Percentiles rank a stretch among this genome's conserved stretches.
Evolutionary conservation across 2,797 vertebrate species (phyloP).

Genomic region (Xenentodon cancila): DNA sequence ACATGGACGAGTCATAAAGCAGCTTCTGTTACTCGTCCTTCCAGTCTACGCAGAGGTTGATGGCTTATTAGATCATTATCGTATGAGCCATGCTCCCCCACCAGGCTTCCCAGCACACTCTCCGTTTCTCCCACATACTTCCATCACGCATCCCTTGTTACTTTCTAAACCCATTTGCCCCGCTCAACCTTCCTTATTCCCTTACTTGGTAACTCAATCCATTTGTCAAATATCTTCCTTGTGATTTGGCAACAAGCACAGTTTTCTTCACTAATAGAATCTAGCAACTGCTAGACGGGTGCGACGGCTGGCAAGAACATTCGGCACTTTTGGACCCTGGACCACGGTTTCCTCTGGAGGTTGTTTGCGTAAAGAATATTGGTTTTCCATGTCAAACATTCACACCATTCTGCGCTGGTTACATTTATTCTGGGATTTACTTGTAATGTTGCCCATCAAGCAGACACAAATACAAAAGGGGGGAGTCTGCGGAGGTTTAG

Average conservation of each 20-base stretch:
- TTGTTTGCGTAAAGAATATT: slow-evolving; percentile 24
- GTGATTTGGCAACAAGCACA: slow-evolving; percentile 20
- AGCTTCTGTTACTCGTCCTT: slow-evolving; percentile 57
- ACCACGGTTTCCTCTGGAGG: slow-evolving; percentile 46
- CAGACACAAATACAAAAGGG: slow-evolving; percentile 63
- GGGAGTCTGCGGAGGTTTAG: slow-evolving; percentile 71
- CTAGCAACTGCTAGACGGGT: not conserved
- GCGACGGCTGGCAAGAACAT: slow-evolving; percentile 13
- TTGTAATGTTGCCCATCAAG: slow-evolving; percentile 67
- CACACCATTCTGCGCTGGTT: slow-evolving; percentile 33
- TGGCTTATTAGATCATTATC: slow-evolving; percentile 63
- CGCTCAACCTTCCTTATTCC: not conserved
- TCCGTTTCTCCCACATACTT: slow-evolving; percentile 39
- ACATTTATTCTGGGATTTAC: slow-evolving; percentile 51
- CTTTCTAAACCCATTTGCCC: slow-evolving; percentile 11
- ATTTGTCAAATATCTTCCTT: slow-evolving; percentile 38
- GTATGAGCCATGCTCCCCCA: slow-evolving; percentile 10
- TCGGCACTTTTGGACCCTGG: slow-evolving; percentile 31
- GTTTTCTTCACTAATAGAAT: slow-evolving; percentile 23
- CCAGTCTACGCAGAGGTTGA: slow-evolving; percentile 35
- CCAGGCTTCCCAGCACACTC: slow-evolving; percentile 13
- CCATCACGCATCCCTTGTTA: slow-evolving; percentile 32
- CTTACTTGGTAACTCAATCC: slow-evolving; percentile 9
- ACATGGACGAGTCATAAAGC: slow-evolving; percentile 35
- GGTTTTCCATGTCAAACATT: slow-evolving; percentile 42